Base-by-base conservation (phyloP, 2,113 vertebrate genomes). In the Pedionomus torquatus region DNA sequence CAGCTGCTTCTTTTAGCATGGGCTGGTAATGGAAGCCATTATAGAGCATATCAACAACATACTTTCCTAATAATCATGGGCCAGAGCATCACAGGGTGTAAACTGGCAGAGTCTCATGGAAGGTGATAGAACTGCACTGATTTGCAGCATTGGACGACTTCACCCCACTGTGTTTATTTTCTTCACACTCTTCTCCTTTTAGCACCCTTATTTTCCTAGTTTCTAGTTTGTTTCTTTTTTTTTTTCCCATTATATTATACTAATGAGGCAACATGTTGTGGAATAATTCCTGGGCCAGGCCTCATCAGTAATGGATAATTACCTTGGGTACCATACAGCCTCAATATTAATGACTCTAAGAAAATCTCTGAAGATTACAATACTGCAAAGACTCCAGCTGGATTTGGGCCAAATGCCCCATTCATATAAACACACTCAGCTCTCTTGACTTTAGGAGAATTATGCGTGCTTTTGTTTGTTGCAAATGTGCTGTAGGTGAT, bases 1-100 rank as follows among this genome's bases (percentile, higher is more conserved):
- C 98, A 98, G 98, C 98, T 98, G 97, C 97, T 97, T 97, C 90
- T 94, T 97, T 95, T 96, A 98, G 96, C 95, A 77, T 65, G 81
- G 95, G 93, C 83, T 95, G 94, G 94, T 97, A 95, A 93, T 88
- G 86, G 31, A 89, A 79, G 72, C 90, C 95, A 97, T 97, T 97
- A 97, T 85, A 90, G 87, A 96, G 86, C 89, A 96, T 82, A 87
- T 96, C 95, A 95, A 91, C 93, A 94, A 94, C 83, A 61, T 90
- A 88, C 89, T 97, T 95, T 87, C 87, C 80, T 85, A 96, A 95
- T 92, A 95, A 97, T 84, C 87, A 66, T 85, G 83, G 85, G 85
- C 91, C 93, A 94, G 85, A 90, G 82, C 84, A 93, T 90, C 77
- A 58, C 41, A 71, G 81, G 89, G 92, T 71, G 75, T 92, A 96